Evolutionary conservation across 2,113 vertebrate species (phyloP).

Genomic region (Podarcis muralis): DNA sequence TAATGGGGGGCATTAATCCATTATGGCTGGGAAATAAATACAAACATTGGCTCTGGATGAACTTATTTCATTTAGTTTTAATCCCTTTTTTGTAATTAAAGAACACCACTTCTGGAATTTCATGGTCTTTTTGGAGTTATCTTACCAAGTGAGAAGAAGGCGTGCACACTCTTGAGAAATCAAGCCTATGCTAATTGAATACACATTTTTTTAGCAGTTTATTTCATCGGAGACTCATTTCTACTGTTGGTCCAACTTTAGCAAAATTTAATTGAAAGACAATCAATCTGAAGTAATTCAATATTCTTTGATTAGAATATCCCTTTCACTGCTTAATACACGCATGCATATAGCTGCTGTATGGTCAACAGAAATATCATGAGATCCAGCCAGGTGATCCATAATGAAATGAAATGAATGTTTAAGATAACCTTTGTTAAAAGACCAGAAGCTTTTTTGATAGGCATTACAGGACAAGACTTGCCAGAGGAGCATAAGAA

Average conservation of each 20-base stretch:
- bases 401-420: no score
- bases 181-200: neutral
- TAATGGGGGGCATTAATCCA: neutral
- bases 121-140: neutral
- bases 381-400: no score
- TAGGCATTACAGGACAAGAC: no score
- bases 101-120: neutral
- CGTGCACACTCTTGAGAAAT: neutral
- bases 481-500: no score
- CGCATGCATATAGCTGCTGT: no score
- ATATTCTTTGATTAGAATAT: neutral
- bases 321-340: no score
- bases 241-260: neutral
- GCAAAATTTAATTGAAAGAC: neutral
- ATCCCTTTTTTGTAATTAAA: neutral
- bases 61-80: conserved; percentile 21
- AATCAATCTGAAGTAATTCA: neutral
- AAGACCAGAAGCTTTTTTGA: no score
- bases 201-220: neutral
- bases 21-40: neutral
- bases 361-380: no score
- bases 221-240: neutral
- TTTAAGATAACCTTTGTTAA: no score
- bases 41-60: neutral
- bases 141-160: neutral